Evolutionary conservation across 2,113 vertebrate species (phyloP).

Genomic region (Sarotherodon lohbergeri): DNA sequence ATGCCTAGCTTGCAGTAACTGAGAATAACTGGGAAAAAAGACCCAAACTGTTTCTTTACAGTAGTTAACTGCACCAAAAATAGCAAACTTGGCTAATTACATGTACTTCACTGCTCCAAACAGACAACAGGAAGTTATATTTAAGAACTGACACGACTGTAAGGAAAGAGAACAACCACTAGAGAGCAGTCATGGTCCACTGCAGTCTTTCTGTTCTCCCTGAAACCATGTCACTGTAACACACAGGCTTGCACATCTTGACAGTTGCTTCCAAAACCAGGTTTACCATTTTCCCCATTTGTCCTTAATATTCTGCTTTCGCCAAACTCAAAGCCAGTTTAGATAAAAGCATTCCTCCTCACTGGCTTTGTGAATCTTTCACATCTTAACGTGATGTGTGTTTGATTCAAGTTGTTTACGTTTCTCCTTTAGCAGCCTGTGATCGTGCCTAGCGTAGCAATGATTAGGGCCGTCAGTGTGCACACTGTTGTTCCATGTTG

Average conservation of each 20-base stretch:
- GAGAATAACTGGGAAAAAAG: not conserved
- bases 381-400: not conserved
- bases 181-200: slow-evolving; percentile 25
- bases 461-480: not conserved
- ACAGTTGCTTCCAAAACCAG: not conserved
- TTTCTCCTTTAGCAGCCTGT: not conserved
- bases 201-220: not conserved
- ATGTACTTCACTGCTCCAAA: not conserved
- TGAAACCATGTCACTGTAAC: not conserved
- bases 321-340: not conserved
- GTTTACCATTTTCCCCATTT: not conserved
- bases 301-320: not conserved
- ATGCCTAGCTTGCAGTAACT: not conserved
- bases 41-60: not conserved
- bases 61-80: not conserved
- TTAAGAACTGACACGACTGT: not conserved
- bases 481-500: not conserved
- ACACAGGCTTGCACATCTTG: not conserved
- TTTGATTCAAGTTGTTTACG: not conserved
- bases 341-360: not conserved
- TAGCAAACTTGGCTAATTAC: not conserved
- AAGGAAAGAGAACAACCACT: slow-evolving; percentile 11
- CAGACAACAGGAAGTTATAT: not conserved
- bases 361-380: not conserved
- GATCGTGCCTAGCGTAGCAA: not conserved